Evolutionary conservation across 2,888 invertebrate genomes (phyloP).

Genomic region (Endotricha flammealis): DNA sequence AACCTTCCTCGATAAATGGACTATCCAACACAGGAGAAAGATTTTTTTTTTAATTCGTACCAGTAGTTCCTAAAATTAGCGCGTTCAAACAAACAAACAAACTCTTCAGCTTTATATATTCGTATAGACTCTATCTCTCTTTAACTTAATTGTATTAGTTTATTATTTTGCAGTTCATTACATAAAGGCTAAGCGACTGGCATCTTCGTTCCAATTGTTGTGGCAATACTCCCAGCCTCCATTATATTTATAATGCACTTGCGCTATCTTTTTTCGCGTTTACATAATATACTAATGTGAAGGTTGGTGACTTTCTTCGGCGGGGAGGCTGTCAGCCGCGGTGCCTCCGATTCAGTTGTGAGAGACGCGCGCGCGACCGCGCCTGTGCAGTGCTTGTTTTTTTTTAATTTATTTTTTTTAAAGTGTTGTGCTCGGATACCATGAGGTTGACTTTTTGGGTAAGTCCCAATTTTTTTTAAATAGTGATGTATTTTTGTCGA

Average conservation of each 20-base stretch:
- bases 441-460: slow-evolving; percentile 74
- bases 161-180: too few species aligned
- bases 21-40: too few species aligned
- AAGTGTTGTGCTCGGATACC: slow-evolving; percentile 67
- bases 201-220: slow-evolving; percentile 14
- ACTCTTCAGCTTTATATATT: too few species aligned
- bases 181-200: too few species aligned
- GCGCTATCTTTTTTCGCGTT: slow-evolving; percentile 49
- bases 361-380: slow-evolving; percentile 60
- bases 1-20: too few species aligned
- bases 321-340: slow-evolving; percentile 51
- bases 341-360: slow-evolving; percentile 50
- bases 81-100: too few species aligned
- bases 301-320: slow-evolving; percentile 64
- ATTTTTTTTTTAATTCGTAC: too few species aligned
- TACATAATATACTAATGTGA: slow-evolving; percentile 71
- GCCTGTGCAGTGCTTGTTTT: slow-evolving; percentile 62
- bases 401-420: slow-evolving; percentile 42
- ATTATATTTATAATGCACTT: slow-evolving; percentile 55
- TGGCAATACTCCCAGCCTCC: slow-evolving; percentile 15
- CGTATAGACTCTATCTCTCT: too few species aligned
- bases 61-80: too few species aligned
- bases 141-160: too few species aligned
- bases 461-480: slow-evolving; percentile 32
- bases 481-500: slow-evolving; percentile 6